Conservation (phyloP, 2,113 vertebrate genomes). For the Nothocercus nigrocapillus region DNA sequence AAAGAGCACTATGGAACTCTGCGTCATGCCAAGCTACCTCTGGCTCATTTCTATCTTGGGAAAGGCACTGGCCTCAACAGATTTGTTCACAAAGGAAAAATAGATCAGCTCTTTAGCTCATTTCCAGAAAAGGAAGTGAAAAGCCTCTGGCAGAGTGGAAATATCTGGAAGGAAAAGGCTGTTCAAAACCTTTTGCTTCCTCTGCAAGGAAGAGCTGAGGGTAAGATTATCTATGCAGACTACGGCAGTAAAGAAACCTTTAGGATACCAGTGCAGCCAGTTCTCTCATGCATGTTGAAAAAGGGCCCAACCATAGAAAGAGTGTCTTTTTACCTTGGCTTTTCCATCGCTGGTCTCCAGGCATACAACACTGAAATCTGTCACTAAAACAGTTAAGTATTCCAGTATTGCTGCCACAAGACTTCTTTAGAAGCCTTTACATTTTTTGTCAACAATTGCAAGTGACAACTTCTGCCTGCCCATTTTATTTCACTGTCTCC, state of each 20-base stretch:
- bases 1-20: conserved; percentile 45
- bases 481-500: background rate
- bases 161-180: conserved; percentile 59
- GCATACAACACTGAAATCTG: conserved; percentile 64
- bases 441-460: background rate
- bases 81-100: conserved; percentile 70
- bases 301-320: conserved; percentile 64
- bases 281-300: conserved; percentile 43
- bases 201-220: conserved; percentile 59
- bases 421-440: background rate
- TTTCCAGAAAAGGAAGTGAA: conserved; percentile 8
- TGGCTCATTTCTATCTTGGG: conserved; percentile 70
- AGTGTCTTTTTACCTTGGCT: conserved; percentile 75
- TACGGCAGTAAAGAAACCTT: conserved; percentile 57
- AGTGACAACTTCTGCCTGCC: background rate
- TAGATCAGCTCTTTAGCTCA: conserved; percentile 47
- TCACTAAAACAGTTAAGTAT: background rate
- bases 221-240: conserved; percentile 61
- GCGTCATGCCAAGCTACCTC: conserved; percentile 56
- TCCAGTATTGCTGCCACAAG: background rate
- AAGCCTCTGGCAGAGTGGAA: conserved; percentile 62
- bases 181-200: conserved; percentile 52
- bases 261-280: conserved; percentile 66
- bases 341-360: conserved; percentile 73
- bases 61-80: conserved; percentile 39